Percentiles rank a stretch among this genome's conserved stretches.
Conservation (phyloP, 2,113 vertebrate genomes). For the Pelmatolapia mariae region DNA sequence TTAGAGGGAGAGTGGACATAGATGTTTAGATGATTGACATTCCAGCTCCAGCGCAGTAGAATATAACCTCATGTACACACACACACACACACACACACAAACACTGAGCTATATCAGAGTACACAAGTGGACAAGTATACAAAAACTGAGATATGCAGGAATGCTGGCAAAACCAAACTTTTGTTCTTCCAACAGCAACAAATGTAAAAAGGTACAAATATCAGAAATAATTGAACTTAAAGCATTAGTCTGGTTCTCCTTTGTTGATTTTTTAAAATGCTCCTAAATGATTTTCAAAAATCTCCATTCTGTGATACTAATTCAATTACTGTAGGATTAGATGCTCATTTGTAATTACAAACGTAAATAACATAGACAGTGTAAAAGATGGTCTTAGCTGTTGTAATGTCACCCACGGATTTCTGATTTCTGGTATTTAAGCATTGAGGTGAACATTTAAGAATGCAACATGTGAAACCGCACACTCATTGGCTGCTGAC, state of each 20-base stretch:
- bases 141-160: not conserved
- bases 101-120: not conserved
- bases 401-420: not conserved
- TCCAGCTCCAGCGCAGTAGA: not conserved
- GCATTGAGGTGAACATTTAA: not conserved
- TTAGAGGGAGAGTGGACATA: not conserved
- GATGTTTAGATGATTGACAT: not conserved
- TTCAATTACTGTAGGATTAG: not conserved
- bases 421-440: not conserved
- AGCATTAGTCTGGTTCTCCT: not conserved
- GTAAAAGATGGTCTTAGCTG: not conserved
- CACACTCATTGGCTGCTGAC: not conserved
- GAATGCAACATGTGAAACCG: not conserved
- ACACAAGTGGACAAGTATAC: not conserved
- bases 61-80: not conserved
- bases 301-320: not conserved
- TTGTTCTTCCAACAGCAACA: not conserved
- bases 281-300: not conserved
- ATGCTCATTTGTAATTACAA: not conserved
- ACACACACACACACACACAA: not conserved
- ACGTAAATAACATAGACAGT: not conserved
- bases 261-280: not conserved
- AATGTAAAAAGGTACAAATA: not conserved
- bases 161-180: not conserved
- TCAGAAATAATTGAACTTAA: not conserved